phyloP scores from a whole-genome alignment of 2,888 invertebrate genomes.

The Rosalia funebris region DNA sequence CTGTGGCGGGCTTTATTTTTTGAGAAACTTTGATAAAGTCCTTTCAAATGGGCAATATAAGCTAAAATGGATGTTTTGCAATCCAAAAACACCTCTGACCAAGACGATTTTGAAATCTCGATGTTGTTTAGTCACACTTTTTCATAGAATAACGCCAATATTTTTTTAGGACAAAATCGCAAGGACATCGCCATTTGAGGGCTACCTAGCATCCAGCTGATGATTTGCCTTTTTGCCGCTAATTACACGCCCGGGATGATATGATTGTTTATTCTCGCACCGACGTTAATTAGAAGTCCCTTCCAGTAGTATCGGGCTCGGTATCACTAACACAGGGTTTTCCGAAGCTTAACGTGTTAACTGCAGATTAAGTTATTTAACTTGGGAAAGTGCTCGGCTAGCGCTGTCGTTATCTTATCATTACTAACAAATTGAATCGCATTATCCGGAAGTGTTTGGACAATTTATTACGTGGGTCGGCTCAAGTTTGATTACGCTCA shows the following conservation, averaged over 20 bases:
- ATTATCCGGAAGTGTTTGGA: background rate
- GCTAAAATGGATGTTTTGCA: too few relatives aligned
- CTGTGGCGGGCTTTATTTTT: too few relatives aligned
- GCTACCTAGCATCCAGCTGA: background rate
- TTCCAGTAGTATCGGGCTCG: background rate
- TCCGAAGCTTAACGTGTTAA: conserved; percentile 4
- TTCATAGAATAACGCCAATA: too few relatives aligned
- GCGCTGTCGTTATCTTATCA: conserved; percentile 2
- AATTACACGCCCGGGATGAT: background rate
- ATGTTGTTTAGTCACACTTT: too few relatives aligned
- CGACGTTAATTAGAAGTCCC: conserved; percentile 1
- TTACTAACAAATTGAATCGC: conserved; percentile 16
- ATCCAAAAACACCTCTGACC: too few relatives aligned
- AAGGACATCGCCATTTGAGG: too few relatives aligned
- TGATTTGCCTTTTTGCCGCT: background rate
- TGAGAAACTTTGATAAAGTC: too few relatives aligned
- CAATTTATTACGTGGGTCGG: background rate
- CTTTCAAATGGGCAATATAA: too few relatives aligned
- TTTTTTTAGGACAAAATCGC: too few relatives aligned
- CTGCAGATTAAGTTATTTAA: conserved; percentile 8
- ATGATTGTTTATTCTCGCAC: background rate
- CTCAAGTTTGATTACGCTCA: too few relatives aligned
- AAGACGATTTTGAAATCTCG: too few relatives aligned
- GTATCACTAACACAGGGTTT: conserved; percentile 2
- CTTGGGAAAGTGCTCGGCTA: background rate